phyloP scores from a whole-genome alignment of 2,113 vertebrate species.

The Haliaeetus leucogaster region DNA sequence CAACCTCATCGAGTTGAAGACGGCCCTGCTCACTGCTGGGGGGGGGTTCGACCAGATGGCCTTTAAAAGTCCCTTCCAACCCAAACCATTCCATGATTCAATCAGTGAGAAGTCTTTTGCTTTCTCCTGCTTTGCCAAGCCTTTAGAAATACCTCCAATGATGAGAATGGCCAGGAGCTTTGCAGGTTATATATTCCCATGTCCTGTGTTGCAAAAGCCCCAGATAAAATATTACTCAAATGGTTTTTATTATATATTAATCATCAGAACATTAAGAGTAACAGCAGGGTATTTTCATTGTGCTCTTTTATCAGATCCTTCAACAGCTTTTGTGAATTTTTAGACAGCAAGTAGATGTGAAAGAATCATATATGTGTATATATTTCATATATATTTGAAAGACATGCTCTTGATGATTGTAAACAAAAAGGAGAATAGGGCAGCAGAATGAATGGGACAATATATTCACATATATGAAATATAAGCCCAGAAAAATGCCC shows the following conservation, averaged over 20 bases:
- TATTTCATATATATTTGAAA: not conserved
- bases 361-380: not conserved
- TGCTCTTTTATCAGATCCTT: not conserved
- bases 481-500: not conserved
- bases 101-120: not conserved
- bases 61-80: not conserved
- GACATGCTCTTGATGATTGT: not conserved
- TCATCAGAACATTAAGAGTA: not conserved
- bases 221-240: not conserved
- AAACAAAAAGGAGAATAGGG: not conserved
- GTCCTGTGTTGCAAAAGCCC: not conserved
- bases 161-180: not conserved
- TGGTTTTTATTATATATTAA: not conserved
- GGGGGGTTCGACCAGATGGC: fast-evolving
- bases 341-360: not conserved
- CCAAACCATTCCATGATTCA: not conserved
- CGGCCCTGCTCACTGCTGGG: not conserved
- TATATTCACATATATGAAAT: not conserved
- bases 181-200: not conserved
- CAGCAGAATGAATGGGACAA: not conserved
- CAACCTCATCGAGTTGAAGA: not conserved
- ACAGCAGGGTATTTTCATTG: not conserved
- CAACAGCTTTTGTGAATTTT: not conserved
- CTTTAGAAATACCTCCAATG: not conserved
- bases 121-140: not conserved